These are phyloP conservation scores for Cochlearius cochlearius DNA, from an alignment of 2,113 vertebrate genomes.

Conservation along the genomic window DNA sequence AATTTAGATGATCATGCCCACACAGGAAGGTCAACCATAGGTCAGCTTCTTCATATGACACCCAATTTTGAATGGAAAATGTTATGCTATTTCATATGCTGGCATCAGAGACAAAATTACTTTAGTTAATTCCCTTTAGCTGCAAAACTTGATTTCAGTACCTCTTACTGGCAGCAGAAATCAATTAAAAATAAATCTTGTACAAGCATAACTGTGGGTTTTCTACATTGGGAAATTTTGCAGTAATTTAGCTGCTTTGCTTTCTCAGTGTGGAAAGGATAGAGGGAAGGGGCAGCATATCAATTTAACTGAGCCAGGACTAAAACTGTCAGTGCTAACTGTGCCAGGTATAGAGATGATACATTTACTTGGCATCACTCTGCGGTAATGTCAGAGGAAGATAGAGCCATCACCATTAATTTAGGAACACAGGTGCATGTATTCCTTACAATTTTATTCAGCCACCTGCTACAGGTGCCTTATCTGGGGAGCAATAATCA, in stretches of 20 bases:
- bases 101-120: constrained; percentile 11
- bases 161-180: background rate
- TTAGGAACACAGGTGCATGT: background rate
- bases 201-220: background rate
- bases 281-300: background rate
- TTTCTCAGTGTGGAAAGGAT: background rate
- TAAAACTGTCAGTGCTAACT: background rate
- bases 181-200: background rate
- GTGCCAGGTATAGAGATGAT: background rate
- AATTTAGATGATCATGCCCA: constrained; percentile 43
- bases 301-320: background rate
- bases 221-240: background rate
- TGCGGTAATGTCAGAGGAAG: background rate
- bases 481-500: background rate
- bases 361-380: background rate
- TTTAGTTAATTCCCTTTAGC: constrained; percentile 18
- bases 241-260: background rate
- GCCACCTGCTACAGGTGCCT: background rate
- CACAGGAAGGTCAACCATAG: constrained; percentile 38
- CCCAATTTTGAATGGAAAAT: constrained; percentile 44
- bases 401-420: background rate
- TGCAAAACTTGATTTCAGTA: background rate
- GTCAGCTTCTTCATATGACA: background rate
- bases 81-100: constrained; percentile 15
- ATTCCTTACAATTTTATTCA: background rate